Percentiles rank a stretch among this genome's conserved stretches.
phyloP scores from a whole-genome alignment of 2,888 invertebrate genomes.

The Dorcus hopei region DNA sequence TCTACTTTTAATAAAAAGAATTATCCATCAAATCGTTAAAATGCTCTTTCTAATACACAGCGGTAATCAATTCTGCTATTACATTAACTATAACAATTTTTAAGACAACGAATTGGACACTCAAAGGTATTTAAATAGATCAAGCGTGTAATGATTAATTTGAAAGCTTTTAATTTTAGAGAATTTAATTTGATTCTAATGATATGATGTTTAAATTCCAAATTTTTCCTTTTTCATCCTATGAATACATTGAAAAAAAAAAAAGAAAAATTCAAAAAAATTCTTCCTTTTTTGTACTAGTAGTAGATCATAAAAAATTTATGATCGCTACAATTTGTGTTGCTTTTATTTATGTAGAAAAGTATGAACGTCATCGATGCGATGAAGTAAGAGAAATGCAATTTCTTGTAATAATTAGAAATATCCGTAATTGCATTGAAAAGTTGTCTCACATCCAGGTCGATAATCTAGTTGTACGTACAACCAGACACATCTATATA shows the following conservation, averaged over 20 bases:
- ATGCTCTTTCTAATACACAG: too few relatives aligned
- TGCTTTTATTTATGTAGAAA: too few relatives aligned
- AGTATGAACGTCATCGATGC: too few relatives aligned
- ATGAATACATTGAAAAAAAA: too few relatives aligned
- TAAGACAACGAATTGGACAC: background rate
- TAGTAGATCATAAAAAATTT: too few relatives aligned
- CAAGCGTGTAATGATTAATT: background rate
- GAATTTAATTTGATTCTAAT: too few relatives aligned
- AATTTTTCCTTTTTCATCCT: too few relatives aligned
- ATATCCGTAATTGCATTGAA: constrained; percentile 11
- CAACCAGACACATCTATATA: background rate
- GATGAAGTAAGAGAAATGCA: constrained; percentile 7
- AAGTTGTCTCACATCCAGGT: constrained; percentile 9
- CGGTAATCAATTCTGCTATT: background rate
- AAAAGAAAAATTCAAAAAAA: too few relatives aligned
- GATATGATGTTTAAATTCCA: too few relatives aligned
- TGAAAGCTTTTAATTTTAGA: too few relatives aligned
- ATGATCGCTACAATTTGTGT: too few relatives aligned
- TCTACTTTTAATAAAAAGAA: constrained; percentile 20
- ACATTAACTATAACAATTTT: background rate
- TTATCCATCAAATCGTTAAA: background rate
- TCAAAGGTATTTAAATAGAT: background rate
- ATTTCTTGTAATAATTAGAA: constrained; percentile 14
- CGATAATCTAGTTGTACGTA: constrained; percentile 11
- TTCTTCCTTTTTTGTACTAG: too few relatives aligned